These are phyloP conservation scores for Macrophya annulata DNA, from an alignment of 2,888 invertebrate species.

Conservation along the genomic window DNA sequence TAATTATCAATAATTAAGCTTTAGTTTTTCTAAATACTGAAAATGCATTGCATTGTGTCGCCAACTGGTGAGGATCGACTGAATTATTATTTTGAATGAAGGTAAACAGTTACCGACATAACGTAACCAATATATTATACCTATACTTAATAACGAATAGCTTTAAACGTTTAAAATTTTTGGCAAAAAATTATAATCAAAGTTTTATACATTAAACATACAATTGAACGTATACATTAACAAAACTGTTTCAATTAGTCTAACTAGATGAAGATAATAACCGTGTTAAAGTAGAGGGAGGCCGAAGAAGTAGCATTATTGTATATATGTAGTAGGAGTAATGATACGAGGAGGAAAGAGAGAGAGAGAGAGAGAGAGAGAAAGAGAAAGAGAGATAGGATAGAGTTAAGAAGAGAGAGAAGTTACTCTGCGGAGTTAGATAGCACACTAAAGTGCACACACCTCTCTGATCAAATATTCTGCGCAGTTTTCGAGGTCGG, in stretches of 20 bases:
- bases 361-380: background rate
- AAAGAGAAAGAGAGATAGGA: background rate
- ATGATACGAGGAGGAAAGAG: background rate
- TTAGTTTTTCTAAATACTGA: background rate
- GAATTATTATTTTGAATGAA: background rate
- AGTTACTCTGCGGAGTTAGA: background rate
- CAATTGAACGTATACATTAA: too few relatives aligned
- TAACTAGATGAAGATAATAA: too few relatives aligned
- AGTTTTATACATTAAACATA: too few relatives aligned
- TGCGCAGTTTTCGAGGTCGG: slow-evolving; percentile 77
- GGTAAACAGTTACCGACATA: background rate
- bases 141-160: too few relatives aligned
- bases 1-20: background rate
- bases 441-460: slow-evolving; percentile 53
- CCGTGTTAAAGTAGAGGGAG: too few relatives aligned
- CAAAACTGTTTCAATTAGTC: too few relatives aligned
- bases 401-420: background rate
- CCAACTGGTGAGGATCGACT: slow-evolving; percentile 5
- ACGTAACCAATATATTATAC: background rate
- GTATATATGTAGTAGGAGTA: background rate
- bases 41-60: slow-evolving; percentile 4
- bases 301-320: too few relatives aligned
- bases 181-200: too few relatives aligned
- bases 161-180: too few relatives aligned
- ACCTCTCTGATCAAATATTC: slow-evolving; percentile 57